phyloP scores from a whole-genome alignment of 2,888 invertebrate species.

The Eurytoma adleriae region DNA sequence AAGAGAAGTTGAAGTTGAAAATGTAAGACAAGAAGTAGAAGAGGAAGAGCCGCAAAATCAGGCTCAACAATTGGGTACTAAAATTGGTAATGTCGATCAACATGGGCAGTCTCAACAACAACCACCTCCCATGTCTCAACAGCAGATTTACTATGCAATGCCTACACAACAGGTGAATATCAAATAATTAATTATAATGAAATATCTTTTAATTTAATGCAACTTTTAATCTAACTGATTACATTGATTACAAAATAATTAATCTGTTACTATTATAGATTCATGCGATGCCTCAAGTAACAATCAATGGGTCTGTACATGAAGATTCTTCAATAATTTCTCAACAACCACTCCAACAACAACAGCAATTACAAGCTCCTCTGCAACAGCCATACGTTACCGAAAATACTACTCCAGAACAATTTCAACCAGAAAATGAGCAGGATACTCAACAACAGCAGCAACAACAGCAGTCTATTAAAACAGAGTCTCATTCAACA shows the following conservation, averaged over 20 bases:
- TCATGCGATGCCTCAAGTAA: slow-evolving; percentile 71
- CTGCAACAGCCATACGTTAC: slow-evolving; percentile 65
- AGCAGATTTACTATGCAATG: slow-evolving; percentile 67
- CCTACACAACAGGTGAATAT: slow-evolving; percentile 65
- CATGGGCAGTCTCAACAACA: slow-evolving; percentile 62
- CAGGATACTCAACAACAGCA: slow-evolving; percentile 63
- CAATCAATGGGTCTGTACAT: slow-evolving; percentile 73
- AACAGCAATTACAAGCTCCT: slow-evolving; percentile 60
- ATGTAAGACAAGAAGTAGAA: slow-evolving; percentile 82
- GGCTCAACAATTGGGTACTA: slow-evolving; percentile 64
- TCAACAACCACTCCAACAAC: slow-evolving; percentile 67
- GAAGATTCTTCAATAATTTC: slow-evolving; percentile 71
- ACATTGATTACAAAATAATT: neutral
- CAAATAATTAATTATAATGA: neutral
- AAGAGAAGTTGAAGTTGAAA: slow-evolving; percentile 79
- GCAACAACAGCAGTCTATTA: slow-evolving; percentile 59
- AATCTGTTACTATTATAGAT: slow-evolving; percentile 61
- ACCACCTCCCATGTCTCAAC: slow-evolving; percentile 65
- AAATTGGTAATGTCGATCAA: slow-evolving; percentile 63
- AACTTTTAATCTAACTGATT: too few relatives aligned
- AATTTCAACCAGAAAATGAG: slow-evolving; percentile 71
- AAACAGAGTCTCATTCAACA: slow-evolving; percentile 69
- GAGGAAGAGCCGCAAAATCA: slow-evolving; percentile 80
- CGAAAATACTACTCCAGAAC: slow-evolving; percentile 67
- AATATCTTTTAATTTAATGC: neutral